Evolutionary conservation across 1,140 invertebrate species (phyloP), one percentile per base, ranked within the genome.

Genomic region (Ylistrum balloti): DNA sequence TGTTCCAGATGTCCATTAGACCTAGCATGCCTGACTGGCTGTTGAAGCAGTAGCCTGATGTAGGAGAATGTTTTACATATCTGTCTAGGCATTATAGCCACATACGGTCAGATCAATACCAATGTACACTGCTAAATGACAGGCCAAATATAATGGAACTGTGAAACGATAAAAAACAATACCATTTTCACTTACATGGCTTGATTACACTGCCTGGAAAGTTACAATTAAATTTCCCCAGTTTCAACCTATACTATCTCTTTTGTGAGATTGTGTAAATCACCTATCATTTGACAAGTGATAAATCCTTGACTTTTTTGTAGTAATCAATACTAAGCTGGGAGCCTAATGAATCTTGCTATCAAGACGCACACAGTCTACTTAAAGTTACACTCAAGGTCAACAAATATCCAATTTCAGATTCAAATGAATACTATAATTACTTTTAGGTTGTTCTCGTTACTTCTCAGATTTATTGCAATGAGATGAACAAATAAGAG

Each of bases 91-190:
- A 74, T 28, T 28, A 74, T 74, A 74, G 22, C 56, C 56, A 74
- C 56, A 45, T 17, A 45, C 41, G 28, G 56, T 74, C 56, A 3
- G 56, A 74, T 74, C 56, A 74, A 74, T 74, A 74, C 56, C 56
- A 74, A 74, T 74, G n/a, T 74, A 74, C 22, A 74, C 22, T 28
- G 17, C 56, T 28, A 74, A 74, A 74, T 28, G 56, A 74, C 56
- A 74, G 56, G 5, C 56, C 56, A 74, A 74, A 74, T 74, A 74
- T 74, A 74, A 74, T 74, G 22, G 56, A 74, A 28, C 56, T 74
- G 56, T 74, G 22, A 74, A 28, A 74, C 56, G 28, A n/a, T n/a
- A n/a, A 28, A 28, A 74, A 74, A 28, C 22, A 28, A 74, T 11
- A 28, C 56, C n/a, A 28, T 74, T n/a, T 74, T n/a, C 22, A 28